Evolutionary conservation across 2,797 vertebrate species (phyloP), one percentile per base, ranked within the genome.

Genomic region (Artibeus jamaicensis): DNA sequence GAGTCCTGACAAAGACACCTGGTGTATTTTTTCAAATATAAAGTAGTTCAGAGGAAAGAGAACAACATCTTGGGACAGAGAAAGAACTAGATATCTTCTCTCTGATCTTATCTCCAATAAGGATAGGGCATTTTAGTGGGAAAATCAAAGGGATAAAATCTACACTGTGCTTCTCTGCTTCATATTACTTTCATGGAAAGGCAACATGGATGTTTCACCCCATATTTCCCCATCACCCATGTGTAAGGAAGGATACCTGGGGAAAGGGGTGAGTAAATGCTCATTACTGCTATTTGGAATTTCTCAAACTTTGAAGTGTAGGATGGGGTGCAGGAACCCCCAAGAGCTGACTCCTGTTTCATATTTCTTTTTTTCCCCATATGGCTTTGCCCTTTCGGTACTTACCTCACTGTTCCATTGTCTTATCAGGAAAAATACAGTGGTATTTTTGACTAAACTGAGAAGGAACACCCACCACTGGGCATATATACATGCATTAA

Each of bases 31-130:
- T 32, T 86, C 81, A 92, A 92, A 78, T 16, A 67, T n/a, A 83
- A 95, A 94, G 11, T 78, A 83, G 86, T 90, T 90, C 46, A 77
- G 76, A 85, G 29, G 81, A 84, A 96, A 59, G 0, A 93, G 67
- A 94, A 77, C 18, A 79, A 24, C 14, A 55, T 29, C 53, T 87
- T 83, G 48, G 42, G 29, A 70, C 37, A 88, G 29, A 81, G 37
- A 62, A 83, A 37, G 19, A 9, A 78, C 19, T 50, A 94, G 21
- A 12, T 73, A 16, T 26, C 18, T 57, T 74, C 11, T 68, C 32
- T 59, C 4, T 34, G 22, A 10, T 82, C 9, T 24, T 16, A 16
- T 48, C 48, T 93, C 71, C 86, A 86, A 3, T 77, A 46, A 90
- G 4, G 18, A 68, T 34, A 37, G 10, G 14, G 44, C 26, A 70